A percentile compares a stretch with the other conserved stretches of the same genome.
phyloP scores from a whole-genome alignment of 2,797 vertebrate species.

The Alectoris magna region DNA sequence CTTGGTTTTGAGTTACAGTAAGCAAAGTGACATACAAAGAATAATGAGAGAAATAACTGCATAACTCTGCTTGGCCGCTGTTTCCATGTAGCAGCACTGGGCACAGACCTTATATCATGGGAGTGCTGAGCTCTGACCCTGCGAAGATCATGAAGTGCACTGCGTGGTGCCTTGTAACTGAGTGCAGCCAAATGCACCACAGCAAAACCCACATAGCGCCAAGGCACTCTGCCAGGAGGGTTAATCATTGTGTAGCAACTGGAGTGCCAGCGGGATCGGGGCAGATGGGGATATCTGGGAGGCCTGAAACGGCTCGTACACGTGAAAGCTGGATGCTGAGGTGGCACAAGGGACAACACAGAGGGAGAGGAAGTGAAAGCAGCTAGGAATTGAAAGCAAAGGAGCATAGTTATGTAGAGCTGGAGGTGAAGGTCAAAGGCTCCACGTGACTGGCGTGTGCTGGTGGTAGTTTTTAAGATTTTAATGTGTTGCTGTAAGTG shows the following conservation, averaged over 20 bases:
- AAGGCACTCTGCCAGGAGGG: neutral
- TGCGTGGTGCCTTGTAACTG: no score
- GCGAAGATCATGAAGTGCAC: accelerated
- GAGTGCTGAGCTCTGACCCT: neutral
- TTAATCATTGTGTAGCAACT: neutral
- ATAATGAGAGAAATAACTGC: neutral
- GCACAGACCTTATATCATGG: neutral
- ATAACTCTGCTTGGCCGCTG: neutral
- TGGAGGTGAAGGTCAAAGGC: constrained; percentile 51
- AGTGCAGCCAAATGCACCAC: neutral
- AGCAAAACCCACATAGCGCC: neutral
- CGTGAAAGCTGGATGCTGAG: neutral
- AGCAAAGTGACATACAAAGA: neutral
- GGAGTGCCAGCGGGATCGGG: neutral
- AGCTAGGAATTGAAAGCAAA: neutral
- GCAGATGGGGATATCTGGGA: accelerated
- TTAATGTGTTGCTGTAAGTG: neutral
- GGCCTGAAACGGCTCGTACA: neutral
- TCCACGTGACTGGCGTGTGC: neutral
- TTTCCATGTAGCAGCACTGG: neutral
- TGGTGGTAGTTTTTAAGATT: neutral
- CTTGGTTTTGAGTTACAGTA: neutral
- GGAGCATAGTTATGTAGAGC: neutral
- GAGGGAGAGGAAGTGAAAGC: neutral
- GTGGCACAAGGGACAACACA: accelerated